Evolutionary conservation across 2,113 vertebrate genomes (phyloP), one percentile per base, ranked within the genome.

Genomic region (Calidris pygmaea): DNA sequence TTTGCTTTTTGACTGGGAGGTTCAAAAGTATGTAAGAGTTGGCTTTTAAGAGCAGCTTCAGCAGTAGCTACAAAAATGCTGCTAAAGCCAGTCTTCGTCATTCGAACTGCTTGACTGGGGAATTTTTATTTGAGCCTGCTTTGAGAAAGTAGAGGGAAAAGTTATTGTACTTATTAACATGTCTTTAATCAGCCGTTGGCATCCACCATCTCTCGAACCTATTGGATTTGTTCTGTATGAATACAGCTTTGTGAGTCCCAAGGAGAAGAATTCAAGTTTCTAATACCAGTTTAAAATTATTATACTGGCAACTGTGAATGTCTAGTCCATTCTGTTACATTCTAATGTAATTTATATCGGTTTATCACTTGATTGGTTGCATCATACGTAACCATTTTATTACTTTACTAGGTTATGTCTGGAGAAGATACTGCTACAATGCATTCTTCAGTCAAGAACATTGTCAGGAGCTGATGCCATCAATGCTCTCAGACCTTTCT

Each of bases 401-500:
- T 90, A 4, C 55, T 86, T 94, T 85, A 30, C 88, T 95, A 98
- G 98, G 96, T 96, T 98, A 10, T 96, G 90, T 96, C 92, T 96
- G 50, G 96, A 97, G 91, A 98, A 97, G 95, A 91, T 82, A 39
- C 9, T 97, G 55, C 82, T 96, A 39, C 81, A 96, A 1, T 95
- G 94, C 34, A n/a, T 98, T 48, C 85, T 98, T 90, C 98, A 97
- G 80, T 96, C 97, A 24, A 98, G 99, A 96, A 63, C 96, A 68
- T 97, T 99, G 60, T 99, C 99, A 4, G 99, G 98, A 53, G 99
- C 99, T 22, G 99, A 99, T 84, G 98, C 99, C 30, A 95, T 99
- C 92, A 99, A 98, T 78, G 99, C 99, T n/a, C 97, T 99, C 93
- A 98, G 99, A 81, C 99, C 99, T 2, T 99, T 99, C 97, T 99